Evolutionary conservation across 2,797 vertebrate species (phyloP).

Genomic region (Pelobates cultripes): DNA sequence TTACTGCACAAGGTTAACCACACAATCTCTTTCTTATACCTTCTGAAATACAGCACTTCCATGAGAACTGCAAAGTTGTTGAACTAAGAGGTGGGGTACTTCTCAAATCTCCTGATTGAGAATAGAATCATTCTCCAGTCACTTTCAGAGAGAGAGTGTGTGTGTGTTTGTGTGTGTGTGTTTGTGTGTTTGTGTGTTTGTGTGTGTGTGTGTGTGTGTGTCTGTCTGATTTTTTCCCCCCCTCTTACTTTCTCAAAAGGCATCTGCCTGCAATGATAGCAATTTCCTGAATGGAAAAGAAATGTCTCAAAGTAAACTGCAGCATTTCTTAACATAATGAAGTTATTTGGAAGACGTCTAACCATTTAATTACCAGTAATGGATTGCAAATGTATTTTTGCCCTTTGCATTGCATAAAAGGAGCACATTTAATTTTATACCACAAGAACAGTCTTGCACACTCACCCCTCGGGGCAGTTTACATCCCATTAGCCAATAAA

Average conservation of each 20-base stretch:
- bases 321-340: no score
- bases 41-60: not conserved
- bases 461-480: not conserved
- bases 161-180: not conserved
- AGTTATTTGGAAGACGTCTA: no score
- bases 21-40: slow-evolving; percentile 23
- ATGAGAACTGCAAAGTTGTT: slow-evolving; percentile 7
- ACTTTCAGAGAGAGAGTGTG: slow-evolving; percentile 9
- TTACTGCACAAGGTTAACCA: slow-evolving; percentile 16
- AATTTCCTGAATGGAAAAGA: not conserved
- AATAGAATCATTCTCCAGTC: slow-evolving; percentile 2
- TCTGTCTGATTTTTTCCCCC: not conserved
- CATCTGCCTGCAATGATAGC: not conserved
- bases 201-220: not conserved
- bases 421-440: no score
- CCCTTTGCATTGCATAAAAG: no score
- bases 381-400: no score
- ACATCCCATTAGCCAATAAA: not conserved
- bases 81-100: slow-evolving; percentile 18
- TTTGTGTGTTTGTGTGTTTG: not conserved
- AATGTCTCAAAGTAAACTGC: no score
- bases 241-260: not conserved
- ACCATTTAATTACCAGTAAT: no score
- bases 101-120: not conserved
- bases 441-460: no score